Conservation (phyloP, 35 echinoderm and acorn worm genomes). For the Ophiothrix spiculata region DNA sequence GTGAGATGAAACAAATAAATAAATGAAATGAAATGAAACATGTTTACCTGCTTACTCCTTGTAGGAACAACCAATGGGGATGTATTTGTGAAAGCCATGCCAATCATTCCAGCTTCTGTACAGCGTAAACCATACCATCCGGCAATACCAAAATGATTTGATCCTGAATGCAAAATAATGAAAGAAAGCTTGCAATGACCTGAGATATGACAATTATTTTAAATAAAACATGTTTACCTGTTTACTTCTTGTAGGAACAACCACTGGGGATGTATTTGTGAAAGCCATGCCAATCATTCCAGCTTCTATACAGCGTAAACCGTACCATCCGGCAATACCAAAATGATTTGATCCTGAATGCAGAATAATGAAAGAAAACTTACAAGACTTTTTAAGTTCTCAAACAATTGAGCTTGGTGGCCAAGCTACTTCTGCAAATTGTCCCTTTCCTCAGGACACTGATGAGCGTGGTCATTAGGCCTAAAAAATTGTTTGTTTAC, state of each 20-base stretch:
- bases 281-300: slow-evolving; percentile 81
- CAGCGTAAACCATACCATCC: slow-evolving; percentile 83
- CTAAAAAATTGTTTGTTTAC: too few relatives aligned
- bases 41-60: slow-evolving; percentile 49
- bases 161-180: too few relatives aligned
- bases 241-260: slow-evolving; percentile 74
- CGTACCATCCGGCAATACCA: slow-evolving; percentile 97
- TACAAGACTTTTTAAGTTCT: too few relatives aligned
- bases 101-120: slow-evolving; percentile 69
- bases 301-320: slow-evolving; percentile 54
- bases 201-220: too few relatives aligned
- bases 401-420: too few relatives aligned
- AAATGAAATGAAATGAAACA: not conserved
- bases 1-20: too few relatives aligned
- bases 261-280: slow-evolving; percentile 83
- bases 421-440: too few relatives aligned
- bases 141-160: slow-evolving; percentile 96
- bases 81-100: slow-evolving; percentile 80
- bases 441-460: too few relatives aligned
- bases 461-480: too few relatives aligned
- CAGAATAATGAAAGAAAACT: too few relatives aligned
- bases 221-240: slow-evolving; percentile 22
- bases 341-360: slow-evolving; percentile 95
- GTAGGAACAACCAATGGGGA: slow-evolving; percentile 86
- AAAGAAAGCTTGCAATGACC: too few relatives aligned